Conservation (phyloP, 2,797 vertebrate genomes). For the Erpetoichthys calabaricus region DNA sequence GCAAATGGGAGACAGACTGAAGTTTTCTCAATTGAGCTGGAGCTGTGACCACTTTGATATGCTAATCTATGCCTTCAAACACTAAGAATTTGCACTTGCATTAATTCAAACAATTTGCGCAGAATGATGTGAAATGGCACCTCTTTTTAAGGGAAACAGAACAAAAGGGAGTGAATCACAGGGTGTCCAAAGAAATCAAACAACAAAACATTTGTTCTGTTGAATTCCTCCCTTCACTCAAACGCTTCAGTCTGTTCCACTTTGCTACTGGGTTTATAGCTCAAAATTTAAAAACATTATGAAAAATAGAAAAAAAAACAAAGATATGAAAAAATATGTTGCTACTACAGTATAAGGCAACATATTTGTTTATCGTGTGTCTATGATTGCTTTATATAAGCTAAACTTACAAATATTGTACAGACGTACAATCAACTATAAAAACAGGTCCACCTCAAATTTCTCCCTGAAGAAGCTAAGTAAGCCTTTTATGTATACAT, state of each 20-base stretch:
- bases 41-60: conserved; percentile 84
- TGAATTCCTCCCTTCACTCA: conserved; percentile 36
- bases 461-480: too few relatives aligned
- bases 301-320: too few relatives aligned
- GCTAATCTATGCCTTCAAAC: conserved; percentile 79
- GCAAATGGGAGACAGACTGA: conserved; percentile 69
- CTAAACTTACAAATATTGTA: too few relatives aligned
- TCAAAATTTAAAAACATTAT: too few relatives aligned
- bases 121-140: conserved; percentile 65
- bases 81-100: conserved; percentile 79
- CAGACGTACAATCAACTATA: too few relatives aligned
- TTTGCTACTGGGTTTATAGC: too few relatives aligned
- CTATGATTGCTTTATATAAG: too few relatives aligned
- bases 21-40: conserved; percentile 67
- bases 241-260: conserved; percentile 11
- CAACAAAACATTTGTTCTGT: conserved; percentile 63
- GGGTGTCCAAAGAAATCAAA: conserved; percentile 40
- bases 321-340: too few relatives aligned
- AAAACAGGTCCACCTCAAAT: too few relatives aligned
- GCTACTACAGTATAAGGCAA: too few relatives aligned
- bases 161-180: conserved; percentile 73
- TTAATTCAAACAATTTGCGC: conserved; percentile 76
- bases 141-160: conserved; percentile 67
- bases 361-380: too few relatives aligned
- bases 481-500: too few relatives aligned